Evolutionary conservation across 2,888 invertebrate species (phyloP).

Genomic region (Agriopis marginaria): DNA sequence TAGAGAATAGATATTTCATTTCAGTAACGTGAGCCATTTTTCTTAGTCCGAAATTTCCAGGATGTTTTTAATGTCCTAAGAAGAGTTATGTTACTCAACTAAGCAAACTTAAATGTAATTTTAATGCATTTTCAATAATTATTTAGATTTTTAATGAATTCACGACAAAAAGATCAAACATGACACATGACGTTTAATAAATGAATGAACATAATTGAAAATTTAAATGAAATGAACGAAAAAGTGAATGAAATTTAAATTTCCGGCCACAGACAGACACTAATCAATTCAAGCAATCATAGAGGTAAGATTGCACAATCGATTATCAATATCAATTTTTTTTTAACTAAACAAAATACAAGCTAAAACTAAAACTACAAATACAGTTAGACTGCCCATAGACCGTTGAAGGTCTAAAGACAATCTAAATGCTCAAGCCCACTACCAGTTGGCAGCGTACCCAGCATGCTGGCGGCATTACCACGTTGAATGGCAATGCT

Average conservation of each 20-base stretch:
- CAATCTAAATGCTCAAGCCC: too few relatives aligned
- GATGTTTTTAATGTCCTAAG: not conserved
- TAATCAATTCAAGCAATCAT: too few relatives aligned
- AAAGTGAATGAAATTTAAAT: not conserved
- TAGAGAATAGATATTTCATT: constrained; percentile 76
- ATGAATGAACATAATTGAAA: not conserved
- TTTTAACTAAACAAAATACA: too few relatives aligned
- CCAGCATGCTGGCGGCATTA: too few relatives aligned
- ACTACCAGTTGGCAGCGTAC: too few relatives aligned
- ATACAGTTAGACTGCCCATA: too few relatives aligned
- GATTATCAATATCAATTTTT: too few relatives aligned
- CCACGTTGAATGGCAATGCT: too few relatives aligned
- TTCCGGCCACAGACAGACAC: not conserved
- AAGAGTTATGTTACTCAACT: not conserved
- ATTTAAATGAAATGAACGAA: not conserved
- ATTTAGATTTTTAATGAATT: not conserved
- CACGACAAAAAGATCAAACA: not conserved
- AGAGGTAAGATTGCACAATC: too few relatives aligned
- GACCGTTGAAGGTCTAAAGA: too few relatives aligned
- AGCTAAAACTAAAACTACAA: too few relatives aligned
- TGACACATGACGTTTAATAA: not conserved
- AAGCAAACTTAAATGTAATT: constrained; percentile 23
- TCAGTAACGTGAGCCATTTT: constrained; percentile 80
- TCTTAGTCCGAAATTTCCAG: not conserved
- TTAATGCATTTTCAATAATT: constrained; percentile 34